Evolutionary conservation across 2,888 invertebrate species (phyloP), one percentile per base, ranked within the genome.

Genomic region (Melanargia galathea): DNA sequence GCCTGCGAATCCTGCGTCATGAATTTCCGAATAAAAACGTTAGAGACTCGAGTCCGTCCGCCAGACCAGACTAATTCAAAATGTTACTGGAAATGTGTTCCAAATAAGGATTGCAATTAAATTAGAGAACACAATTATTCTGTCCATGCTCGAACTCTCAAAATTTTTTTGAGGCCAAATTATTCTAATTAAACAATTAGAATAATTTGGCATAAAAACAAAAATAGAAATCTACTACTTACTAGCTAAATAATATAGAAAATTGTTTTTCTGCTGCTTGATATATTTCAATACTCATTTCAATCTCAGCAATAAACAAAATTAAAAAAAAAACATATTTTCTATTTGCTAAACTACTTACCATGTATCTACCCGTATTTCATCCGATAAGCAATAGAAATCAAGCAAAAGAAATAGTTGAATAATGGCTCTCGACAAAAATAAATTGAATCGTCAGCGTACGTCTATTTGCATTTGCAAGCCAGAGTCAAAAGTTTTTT

Each of bases 1-100:
- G 71, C n/a, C n/a, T n/a, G n/a, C n/a, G n/a, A n/a, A 66, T 66
- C 60, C 64, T 60, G 51, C 40, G 65, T 66, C 56, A 65, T 70
- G 65, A 71, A 70, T 70, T 70, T 64, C 54, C 57, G 62, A 62
- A 66, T 66, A 72, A 73, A 72, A 72, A 72, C 63, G 60, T 61
- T 40, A 65, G 43, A 65, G 67, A 49, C 60, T 45, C 38, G 60
- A 59, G 62, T 48, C 67, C 26, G 49, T 56, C 45, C 52, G 49
- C 62, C n/a, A n/a, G 63, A 66, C 59, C 61, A 46, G 62, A 64
- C 55, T 67, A 68, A 70, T 65, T 67, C 66, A 64, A 70, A 67
- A 68, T 52, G 55, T 68, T 66, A 55, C 60, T 66, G 60, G 65
- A 63, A 67, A 64, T 60, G 51, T 54, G 48, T 54, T 60, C 57